Evolutionary conservation across 2,888 invertebrate species (phyloP), one percentile per base, ranked within the genome.

Genomic region (Andricus quercusramuli): DNA sequence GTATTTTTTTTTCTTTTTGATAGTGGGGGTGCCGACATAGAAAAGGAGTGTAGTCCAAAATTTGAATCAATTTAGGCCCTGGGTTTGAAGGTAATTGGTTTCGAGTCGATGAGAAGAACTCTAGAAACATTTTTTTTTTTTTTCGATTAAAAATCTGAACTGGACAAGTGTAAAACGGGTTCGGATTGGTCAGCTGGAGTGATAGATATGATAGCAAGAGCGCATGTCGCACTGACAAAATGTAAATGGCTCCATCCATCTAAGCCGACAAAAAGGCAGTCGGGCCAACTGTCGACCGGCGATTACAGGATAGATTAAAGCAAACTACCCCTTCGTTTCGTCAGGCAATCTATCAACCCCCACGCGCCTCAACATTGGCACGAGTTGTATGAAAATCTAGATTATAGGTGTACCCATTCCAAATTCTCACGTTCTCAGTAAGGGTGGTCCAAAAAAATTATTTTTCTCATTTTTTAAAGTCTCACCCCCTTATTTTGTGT

Each of bases 241-340:
- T 93, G 93, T 92, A 93, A 93, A 93, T 93, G 92, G 90, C 91
- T 88, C 88, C 89, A 93, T 93, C 93, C 91, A 92, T 93, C 93
- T 92, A 90, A 85, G 86, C 89, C 88, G 90, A 91, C 92, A 92
- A 92, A 92, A 92, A 92, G 90, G 89, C 89, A 88, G 87, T 83
- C 90, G 89, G 86, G 89, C 93, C 92, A 93, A 93, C 92, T 92
- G 92, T 92, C 92, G 92, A 89, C 90, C 87, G 88, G 90, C 92
- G 91, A 93, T 92, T 92, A 92, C 92, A 86, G 91, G 90, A 93
- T 92, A 92, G 92, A 92, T 92, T 92, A 92, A 92, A 92, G 90
- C 91, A 90, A 91, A 90, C 92, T 92, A 92, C 92, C 92, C 92
- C 92, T 92, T 92, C 92, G 91, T 91, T 91, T 91, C 90, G 91